Percentiles rank a stretch among this genome's conserved stretches.
phyloP scores from a whole-genome alignment of 2,888 invertebrate genomes.

The Tetragonisca angustula region DNA sequence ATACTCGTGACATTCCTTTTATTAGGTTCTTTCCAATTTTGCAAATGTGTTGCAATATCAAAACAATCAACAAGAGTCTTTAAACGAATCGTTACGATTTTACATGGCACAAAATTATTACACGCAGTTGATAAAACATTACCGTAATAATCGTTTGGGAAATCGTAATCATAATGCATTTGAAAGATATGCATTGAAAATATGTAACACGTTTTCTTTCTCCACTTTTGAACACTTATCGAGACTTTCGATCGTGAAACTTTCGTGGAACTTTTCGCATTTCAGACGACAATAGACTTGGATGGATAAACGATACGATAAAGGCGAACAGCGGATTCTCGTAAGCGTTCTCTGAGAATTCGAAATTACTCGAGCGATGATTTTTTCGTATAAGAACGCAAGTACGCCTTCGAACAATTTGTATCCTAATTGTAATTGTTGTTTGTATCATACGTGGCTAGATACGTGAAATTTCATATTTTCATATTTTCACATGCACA shows the following conservation, averaged over 20 bases:
- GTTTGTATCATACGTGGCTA: not conserved
- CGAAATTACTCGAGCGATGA: slow-evolving; percentile 28
- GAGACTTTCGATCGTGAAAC: not conserved
- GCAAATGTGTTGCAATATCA: not conserved
- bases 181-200: not conserved
- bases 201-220: not conserved
- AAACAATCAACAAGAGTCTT: no score
- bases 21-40: not conserved
- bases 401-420: slow-evolving; percentile 13
- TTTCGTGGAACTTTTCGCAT: not conserved
- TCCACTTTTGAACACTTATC: slow-evolving; percentile 39
- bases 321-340: slow-evolving; percentile 29
- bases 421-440: not conserved
- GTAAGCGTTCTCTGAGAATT: slow-evolving; percentile 28
- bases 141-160: not conserved
- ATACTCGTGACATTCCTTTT: not conserved
- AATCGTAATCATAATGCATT: not conserved
- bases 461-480: not conserved
- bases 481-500: not conserved
- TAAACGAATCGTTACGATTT: not conserved
- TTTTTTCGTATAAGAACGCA: slow-evolving; percentile 17
- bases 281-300: slow-evolving; percentile 28
- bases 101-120: not conserved
- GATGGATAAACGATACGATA: slow-evolving; percentile 14
- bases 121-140: no score